Evolutionary conservation across 23 tunicate genomes (phyloP), one percentile per base, ranked within the genome.

Genomic region (Ciona savignyi): DNA sequence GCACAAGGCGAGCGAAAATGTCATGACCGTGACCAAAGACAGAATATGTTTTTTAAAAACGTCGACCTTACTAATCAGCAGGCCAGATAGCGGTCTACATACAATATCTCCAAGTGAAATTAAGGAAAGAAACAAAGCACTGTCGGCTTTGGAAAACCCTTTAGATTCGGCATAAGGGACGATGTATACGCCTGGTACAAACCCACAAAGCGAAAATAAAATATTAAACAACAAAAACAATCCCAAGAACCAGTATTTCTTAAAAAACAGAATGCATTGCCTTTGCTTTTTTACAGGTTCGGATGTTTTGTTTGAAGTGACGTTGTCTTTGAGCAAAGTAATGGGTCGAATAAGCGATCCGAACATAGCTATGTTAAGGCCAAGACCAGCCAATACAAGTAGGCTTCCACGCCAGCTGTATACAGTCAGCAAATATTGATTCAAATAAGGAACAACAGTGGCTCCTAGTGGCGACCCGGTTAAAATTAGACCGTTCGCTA

Each of bases 351-450:
- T 29, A 70, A 85, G 56, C 29, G 91, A 73, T 4, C 74, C 91
- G 30, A 78, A 73, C 62, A 72, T 64, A 56, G 80, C 73, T 2
- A 68, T 51, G 62, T 85, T 72, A 1, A 85, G 67, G 29, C 75
- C 62, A 34, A 85, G n/a, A 22, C 77, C 91, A 51, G 83, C 74
- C 42, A 85, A 73, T 1, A 85, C 56, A 21, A 79, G 32, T 32
- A 85, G 26, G 3, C 83, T 29, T 19, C 80, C 83, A 49, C 83
- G 66, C 91, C 91, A 85, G 25, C 83, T 80, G 49, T 72, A 85
- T 30, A 26, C 30, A 23, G 63, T 60, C 63, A 78, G 56, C 63
- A 85, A 64, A 29, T 72, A 73, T 15, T 78, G 29, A 27, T 51
- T 66, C 1, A 72, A 35, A 85, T 80, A 62, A 9, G 91, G 91